These are phyloP conservation scores for Gisinianus flammeolus DNA, from an alignment of 2,888 invertebrate species.

Conservation along the genomic window DNA sequence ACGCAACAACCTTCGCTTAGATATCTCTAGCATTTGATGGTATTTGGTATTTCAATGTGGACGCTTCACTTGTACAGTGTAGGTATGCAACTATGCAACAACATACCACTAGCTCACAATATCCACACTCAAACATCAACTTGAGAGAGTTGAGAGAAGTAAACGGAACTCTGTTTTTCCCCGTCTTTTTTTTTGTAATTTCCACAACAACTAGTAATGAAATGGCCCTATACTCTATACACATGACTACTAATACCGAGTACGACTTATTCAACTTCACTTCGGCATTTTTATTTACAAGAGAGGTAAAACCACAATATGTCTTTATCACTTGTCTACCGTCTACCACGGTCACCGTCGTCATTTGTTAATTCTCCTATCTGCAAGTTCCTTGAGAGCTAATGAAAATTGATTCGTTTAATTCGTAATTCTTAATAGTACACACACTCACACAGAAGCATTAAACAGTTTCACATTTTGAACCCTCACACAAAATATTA, in stretches of 20 bases:
- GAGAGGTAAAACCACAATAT: slow-evolving; percentile 11
- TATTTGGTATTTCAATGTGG: not conserved
- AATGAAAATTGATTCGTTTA: slow-evolving; percentile 11
- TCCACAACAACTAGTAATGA: not conserved
- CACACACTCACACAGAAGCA: not conserved
- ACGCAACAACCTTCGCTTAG: too few relatives aligned
- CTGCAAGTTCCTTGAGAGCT: not conserved
- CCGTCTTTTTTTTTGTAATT: not conserved
- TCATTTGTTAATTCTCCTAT: not conserved
- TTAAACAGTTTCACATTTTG: not conserved
- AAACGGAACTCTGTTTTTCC: not conserved
- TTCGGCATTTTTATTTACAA: slow-evolving; percentile 14
- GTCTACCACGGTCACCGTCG: not conserved
- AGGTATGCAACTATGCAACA: not conserved
- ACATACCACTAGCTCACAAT: not conserved
- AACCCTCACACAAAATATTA: too few relatives aligned
- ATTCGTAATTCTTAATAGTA: not conserved
- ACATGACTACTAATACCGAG: not conserved
- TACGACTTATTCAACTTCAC: not conserved
- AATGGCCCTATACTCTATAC: not conserved
- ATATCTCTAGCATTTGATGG: not conserved
- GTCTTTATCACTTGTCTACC: slow-evolving; percentile 16
- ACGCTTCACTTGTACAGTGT: not conserved
- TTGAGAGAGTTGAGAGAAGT: not conserved
- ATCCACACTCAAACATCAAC: slow-evolving; percentile 7